These are phyloP conservation scores for Cyrtonyx montezumae DNA, from an alignment of 2,113 vertebrate genomes.

Conservation along the genomic window DNA sequence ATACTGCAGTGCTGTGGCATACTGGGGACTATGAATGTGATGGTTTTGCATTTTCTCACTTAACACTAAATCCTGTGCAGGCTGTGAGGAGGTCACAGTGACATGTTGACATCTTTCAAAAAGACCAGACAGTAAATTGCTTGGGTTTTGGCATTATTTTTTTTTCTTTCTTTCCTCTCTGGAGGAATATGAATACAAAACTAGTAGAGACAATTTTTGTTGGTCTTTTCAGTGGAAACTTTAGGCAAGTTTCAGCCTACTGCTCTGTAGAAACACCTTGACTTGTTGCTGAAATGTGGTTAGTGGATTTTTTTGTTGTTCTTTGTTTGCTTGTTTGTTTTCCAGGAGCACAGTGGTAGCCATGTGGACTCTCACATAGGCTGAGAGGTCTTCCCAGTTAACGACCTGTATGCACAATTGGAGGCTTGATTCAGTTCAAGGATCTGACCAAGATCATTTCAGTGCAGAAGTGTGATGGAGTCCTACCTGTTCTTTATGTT, in stretches of 20 bases:
- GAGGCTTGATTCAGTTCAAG: neutral
- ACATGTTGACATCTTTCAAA: neutral
- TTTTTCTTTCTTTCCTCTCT: neutral
- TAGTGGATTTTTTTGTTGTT: neutral
- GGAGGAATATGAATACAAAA: neutral
- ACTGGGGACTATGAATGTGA: neutral
- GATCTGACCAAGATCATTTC: neutral
- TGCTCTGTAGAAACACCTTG: neutral
- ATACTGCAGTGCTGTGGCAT: neutral
- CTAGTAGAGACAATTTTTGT: neutral
- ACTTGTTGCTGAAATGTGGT: neutral
- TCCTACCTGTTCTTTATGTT: neutral
- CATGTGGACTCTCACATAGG: too few species aligned
- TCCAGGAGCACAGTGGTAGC: neutral
- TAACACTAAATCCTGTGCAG: neutral
- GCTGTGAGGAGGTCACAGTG: neutral
- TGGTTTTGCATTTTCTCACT: neutral
- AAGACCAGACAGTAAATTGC: neutral
- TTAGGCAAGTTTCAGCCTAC: neutral
- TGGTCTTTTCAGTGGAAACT: neutral
- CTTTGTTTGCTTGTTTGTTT: neutral
- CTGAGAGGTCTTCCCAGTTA: neutral
- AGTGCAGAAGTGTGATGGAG: neutral
- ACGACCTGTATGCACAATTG: accelerated
- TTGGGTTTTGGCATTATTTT: neutral